Conservation (phyloP, 2,113 vertebrate species). For the Phocoena sinus region DNA sequence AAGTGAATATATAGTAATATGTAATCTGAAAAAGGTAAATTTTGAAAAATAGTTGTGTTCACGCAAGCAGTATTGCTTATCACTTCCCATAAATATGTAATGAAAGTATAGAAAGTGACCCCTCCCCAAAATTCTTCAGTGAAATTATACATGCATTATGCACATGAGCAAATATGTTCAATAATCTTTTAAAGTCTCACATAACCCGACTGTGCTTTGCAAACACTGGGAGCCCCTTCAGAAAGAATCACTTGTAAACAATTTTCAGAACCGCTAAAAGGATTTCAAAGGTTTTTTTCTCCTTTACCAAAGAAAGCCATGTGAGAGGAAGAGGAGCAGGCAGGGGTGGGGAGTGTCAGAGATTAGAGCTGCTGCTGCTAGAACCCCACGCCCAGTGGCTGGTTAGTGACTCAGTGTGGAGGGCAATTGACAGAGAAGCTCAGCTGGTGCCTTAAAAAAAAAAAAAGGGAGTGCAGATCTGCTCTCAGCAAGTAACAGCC, state of each 20-base stretch:
- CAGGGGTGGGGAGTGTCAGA: background rate
- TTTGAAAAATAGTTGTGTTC: slow-evolving; percentile 7
- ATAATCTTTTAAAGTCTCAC: background rate
- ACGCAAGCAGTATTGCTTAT: background rate
- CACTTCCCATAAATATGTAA: background rate
- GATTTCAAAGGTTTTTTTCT: background rate
- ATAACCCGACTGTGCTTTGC: background rate
- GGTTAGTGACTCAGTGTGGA: background rate
- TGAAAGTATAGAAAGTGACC: background rate
- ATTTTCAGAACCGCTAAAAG: background rate
- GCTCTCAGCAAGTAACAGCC: slow-evolving; percentile 17
- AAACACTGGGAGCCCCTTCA: background rate
- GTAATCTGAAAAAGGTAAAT: background rate
- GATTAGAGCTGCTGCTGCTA: background rate
- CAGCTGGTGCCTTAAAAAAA: background rate
- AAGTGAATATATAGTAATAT: background rate
- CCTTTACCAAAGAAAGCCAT: background rate
- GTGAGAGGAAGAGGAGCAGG: background rate
- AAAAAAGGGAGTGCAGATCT: background rate
- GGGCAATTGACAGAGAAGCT: slow-evolving; percentile 17
- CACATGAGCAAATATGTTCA: background rate
- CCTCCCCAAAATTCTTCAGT: background rate
- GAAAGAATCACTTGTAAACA: slow-evolving; percentile 25
- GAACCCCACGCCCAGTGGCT: background rate
- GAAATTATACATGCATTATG: background rate